These are phyloP conservation scores for Cinclus mexicanus DNA, from an alignment of 2,113 vertebrate genomes.

Conservation along the genomic window DNA sequence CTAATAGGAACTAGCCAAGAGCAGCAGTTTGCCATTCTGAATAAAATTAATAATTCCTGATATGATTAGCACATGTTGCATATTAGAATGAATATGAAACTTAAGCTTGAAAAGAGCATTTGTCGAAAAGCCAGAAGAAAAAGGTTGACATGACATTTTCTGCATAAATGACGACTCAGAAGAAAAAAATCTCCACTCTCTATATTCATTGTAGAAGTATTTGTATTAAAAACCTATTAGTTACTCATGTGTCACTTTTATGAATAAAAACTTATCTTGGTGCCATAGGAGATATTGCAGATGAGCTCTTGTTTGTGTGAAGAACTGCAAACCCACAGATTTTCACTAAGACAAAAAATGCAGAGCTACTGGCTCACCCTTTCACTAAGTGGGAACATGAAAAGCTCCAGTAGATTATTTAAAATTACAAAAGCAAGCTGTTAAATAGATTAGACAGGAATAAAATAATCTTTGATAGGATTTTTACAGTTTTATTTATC, in stretches of 20 bases:
- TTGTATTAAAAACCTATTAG: constrained; percentile 33
- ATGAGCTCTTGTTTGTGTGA: constrained; percentile 40
- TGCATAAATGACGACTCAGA: constrained; percentile 10
- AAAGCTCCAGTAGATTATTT: neutral
- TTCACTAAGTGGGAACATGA: neutral
- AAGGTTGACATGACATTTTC: constrained; percentile 55
- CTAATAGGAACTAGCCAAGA: neutral
- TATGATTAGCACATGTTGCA: constrained; percentile 11
- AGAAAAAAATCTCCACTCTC: constrained; percentile 1
- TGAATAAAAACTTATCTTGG: constrained; percentile 1
- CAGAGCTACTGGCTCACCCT: neutral
- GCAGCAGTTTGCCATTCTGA: neutral
- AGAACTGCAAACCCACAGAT: neutral
- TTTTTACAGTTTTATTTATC: constrained; percentile 9
- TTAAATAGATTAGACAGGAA: neutral
- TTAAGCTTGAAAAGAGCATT: constrained; percentile 58
- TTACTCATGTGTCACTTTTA: constrained; percentile 43
- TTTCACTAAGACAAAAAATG: neutral
- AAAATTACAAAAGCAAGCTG: neutral
- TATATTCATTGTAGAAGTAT: constrained; percentile 21
- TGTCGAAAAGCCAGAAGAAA: constrained; percentile 23
- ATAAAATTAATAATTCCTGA: constrained; percentile 41
- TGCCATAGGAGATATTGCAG: constrained; percentile 14
- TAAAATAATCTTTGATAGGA: neutral
- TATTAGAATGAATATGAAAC: constrained; percentile 2